Conservation (phyloP, 2,888 invertebrate genomes). For the Latheticus oryzae region DNA sequence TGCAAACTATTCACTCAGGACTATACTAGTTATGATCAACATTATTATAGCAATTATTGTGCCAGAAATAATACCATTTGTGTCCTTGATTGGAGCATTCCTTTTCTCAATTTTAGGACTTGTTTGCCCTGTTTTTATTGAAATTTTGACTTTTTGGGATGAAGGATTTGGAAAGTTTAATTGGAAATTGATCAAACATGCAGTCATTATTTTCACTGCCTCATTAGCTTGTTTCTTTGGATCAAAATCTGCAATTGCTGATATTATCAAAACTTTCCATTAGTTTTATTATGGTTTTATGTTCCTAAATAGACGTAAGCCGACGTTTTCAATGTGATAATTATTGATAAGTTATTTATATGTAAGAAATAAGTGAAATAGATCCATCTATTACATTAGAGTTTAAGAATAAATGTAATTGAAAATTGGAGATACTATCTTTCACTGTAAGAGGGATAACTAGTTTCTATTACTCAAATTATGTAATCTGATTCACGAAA, state of each 20-base stretch:
- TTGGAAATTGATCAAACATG: slow-evolving; percentile 84
- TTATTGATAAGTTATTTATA: too few relatives aligned
- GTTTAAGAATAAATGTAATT: too few relatives aligned
- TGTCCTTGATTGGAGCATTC: slow-evolving; percentile 92
- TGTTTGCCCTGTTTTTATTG: slow-evolving; percentile 86
- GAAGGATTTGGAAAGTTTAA: slow-evolving; percentile 79
- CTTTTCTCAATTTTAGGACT: slow-evolving; percentile 93
- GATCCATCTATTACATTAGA: too few relatives aligned
- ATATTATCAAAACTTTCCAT: slow-evolving; percentile 66
- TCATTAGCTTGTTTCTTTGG: slow-evolving; percentile 86
- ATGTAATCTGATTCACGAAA: too few relatives aligned
- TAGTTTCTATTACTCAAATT: too few relatives aligned
- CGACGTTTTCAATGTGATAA: too few relatives aligned
- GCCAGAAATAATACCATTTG: slow-evolving; percentile 89
- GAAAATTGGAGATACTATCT: too few relatives aligned
- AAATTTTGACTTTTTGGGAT: slow-evolving; percentile 88
- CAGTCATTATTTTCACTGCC: slow-evolving; percentile 80
- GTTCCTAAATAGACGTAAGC: too few relatives aligned
- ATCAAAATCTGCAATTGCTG: slow-evolving; percentile 73
- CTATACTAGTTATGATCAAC: slow-evolving; percentile 75
- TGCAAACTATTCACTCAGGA: slow-evolving; percentile 81
- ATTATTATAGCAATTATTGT: slow-evolving; percentile 86
- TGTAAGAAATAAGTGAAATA: too few relatives aligned
- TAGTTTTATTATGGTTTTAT: too few relatives aligned
- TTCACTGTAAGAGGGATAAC: too few relatives aligned